phyloP scores from a whole-genome alignment of 2,113 vertebrate species.

The Tragulus kanchil region DNA sequence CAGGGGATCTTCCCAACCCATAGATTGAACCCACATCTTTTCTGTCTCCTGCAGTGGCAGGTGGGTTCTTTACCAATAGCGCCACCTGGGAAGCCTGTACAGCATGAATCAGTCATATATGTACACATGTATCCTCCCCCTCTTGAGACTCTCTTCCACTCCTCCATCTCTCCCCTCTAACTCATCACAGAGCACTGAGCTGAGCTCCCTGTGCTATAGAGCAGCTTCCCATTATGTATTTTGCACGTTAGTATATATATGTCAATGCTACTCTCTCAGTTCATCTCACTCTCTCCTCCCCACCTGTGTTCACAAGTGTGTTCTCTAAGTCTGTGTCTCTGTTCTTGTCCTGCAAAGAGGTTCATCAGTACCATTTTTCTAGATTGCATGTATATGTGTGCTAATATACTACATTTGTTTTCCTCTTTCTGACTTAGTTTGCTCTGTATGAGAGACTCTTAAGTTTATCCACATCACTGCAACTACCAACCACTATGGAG shows the following conservation, averaged over 20 bases:
- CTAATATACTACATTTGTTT: neutral
- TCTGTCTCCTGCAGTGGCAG: no score
- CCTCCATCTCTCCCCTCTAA: neutral
- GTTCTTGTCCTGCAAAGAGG: neutral
- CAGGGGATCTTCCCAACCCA: no score
- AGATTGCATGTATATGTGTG: neutral
- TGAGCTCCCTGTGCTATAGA: neutral
- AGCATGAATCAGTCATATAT: neutral
- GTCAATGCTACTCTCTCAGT: neutral
- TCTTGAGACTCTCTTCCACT: neutral
- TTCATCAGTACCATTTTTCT: neutral
- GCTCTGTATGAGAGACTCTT: neutral
- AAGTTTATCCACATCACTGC: neutral
- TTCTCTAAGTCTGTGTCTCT: neutral
- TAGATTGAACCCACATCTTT: no score
- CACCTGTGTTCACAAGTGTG: neutral
- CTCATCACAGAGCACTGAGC: neutral
- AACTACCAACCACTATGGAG: neutral
- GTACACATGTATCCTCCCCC: neutral
- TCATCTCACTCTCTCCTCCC: neutral
- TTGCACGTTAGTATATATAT: neutral
- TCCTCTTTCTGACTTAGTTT: neutral
- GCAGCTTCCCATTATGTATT: neutral
- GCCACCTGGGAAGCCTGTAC: no score
- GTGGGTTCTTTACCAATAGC: no score